Evolutionary conservation across 1,140 invertebrate genomes (phyloP).

Genomic region (Drosophila sp.): DNA sequence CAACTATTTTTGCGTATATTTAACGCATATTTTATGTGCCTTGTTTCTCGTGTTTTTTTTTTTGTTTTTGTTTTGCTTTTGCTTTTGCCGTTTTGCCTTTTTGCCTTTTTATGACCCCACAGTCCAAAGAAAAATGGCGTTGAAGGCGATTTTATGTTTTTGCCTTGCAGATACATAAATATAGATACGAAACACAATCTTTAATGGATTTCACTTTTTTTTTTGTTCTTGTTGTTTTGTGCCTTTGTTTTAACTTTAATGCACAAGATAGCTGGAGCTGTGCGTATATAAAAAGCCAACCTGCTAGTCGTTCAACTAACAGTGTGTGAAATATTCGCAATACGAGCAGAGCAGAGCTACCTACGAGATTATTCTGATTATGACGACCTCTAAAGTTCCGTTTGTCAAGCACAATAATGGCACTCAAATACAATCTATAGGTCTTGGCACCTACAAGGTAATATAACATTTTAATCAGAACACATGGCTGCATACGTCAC

Average conservation of each 20-base stretch:
- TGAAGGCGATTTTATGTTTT: slow-evolving; percentile 34
- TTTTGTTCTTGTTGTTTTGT: neutral
- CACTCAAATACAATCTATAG: slow-evolving; percentile 87
- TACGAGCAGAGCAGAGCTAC: neutral
- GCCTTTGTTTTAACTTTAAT: slow-evolving; percentile 28
- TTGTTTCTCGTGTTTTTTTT: slow-evolving; percentile 40
- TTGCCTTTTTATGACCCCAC: slow-evolving; percentile 44
- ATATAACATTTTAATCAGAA: neutral
- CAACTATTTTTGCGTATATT: slow-evolving; percentile 72
- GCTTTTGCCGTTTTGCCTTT: slow-evolving; percentile 21
- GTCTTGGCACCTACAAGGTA: slow-evolving; percentile 91
- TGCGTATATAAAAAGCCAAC: neutral
- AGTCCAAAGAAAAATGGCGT: slow-evolving; percentile 35
- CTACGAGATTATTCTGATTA: neutral
- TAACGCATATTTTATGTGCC: slow-evolving; percentile 74
- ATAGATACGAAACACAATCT: slow-evolving; percentile 45
- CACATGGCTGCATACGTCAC: slow-evolving; percentile 84
- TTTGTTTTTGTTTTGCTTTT: slow-evolving; percentile 15
- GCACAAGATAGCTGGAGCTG: neutral
- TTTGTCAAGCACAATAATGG: slow-evolving; percentile 86
- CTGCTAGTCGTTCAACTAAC: neutral
- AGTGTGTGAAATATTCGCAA: slow-evolving; percentile 2
- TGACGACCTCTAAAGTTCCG: slow-evolving; percentile 50
- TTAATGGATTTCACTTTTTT: slow-evolving; percentile 5
- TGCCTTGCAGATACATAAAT: slow-evolving; percentile 44